Evolutionary conservation across 2,888 invertebrate species (phyloP).

Genomic region (Ceriagrion tenellum): DNA sequence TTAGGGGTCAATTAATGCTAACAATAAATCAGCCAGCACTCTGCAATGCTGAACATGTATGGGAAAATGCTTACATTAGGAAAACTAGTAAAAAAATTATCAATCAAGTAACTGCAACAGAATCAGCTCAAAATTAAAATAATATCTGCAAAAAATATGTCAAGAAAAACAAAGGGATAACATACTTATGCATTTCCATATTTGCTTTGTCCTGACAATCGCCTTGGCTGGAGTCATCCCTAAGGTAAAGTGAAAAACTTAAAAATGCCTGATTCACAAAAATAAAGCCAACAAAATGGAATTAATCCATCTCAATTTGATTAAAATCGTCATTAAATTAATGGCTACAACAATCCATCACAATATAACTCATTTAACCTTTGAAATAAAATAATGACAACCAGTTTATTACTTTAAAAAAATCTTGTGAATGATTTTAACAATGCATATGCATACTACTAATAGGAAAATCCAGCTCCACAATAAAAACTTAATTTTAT

Average conservation of each 20-base stretch:
- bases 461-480: neutral
- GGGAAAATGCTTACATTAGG: neutral
- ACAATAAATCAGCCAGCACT: neutral
- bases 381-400: neutral
- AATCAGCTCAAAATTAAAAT: constrained; percentile 20
- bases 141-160: constrained; percentile 29
- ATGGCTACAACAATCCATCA: neutral
- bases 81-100: neutral
- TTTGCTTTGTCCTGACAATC: constrained; percentile 57
- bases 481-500: neutral
- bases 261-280: constrained; percentile 28
- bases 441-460: neutral
- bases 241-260: constrained; percentile 51
- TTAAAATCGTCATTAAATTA: neutral
- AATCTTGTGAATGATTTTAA: neutral
- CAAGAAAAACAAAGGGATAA: constrained; percentile 43
- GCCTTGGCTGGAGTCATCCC: constrained; percentile 47
- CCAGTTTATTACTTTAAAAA: neutral
- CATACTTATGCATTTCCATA: constrained; percentile 59
- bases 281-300: constrained; percentile 17
- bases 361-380: neutral
- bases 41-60: neutral
- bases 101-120: neutral
- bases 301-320: neutral
- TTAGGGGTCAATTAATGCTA: neutral